Conservation (phyloP, 2,797 vertebrate species). For the Zenarchopterus dispar region DNA sequence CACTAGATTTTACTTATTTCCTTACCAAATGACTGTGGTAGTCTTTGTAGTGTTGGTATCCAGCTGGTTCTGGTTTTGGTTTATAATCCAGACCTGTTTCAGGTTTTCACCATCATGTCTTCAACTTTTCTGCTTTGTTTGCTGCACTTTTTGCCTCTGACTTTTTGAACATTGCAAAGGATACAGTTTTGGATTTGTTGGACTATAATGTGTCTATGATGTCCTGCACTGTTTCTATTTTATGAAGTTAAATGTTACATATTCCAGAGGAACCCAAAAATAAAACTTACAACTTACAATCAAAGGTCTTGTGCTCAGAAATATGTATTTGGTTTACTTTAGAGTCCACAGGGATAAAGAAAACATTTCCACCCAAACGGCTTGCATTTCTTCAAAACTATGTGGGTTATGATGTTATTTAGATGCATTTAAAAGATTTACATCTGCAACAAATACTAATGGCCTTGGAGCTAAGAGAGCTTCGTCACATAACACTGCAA, state of each 20-base stretch:
- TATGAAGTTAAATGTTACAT: not conserved
- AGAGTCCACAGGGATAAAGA: not conserved
- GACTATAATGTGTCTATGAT: not conserved
- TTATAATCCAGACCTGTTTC: not conserved
- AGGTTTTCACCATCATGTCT: not conserved
- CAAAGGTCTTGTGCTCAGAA: not conserved
- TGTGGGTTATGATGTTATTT: not conserved
- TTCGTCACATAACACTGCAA: not conserved
- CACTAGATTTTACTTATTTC: too few relatives aligned
- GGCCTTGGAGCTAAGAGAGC: not conserved
- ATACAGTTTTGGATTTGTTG: not conserved
- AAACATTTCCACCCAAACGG: too few relatives aligned
- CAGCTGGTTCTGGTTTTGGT: too few relatives aligned
- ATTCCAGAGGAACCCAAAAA: not conserved
- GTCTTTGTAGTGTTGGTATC: too few relatives aligned
- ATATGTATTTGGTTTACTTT: not conserved
- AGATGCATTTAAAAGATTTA: not conserved
- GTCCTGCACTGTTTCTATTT: not conserved
- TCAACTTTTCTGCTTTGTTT: not conserved
- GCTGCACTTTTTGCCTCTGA: not conserved
- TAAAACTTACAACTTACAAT: too few relatives aligned
- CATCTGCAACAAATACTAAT: not conserved
- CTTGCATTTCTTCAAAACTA: too few relatives aligned
- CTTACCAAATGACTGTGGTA: too few relatives aligned
- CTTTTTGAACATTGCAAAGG: not conserved